Conservation (phyloP, 2,888 invertebrate genomes). For the Dromius quadrimaculatus region DNA sequence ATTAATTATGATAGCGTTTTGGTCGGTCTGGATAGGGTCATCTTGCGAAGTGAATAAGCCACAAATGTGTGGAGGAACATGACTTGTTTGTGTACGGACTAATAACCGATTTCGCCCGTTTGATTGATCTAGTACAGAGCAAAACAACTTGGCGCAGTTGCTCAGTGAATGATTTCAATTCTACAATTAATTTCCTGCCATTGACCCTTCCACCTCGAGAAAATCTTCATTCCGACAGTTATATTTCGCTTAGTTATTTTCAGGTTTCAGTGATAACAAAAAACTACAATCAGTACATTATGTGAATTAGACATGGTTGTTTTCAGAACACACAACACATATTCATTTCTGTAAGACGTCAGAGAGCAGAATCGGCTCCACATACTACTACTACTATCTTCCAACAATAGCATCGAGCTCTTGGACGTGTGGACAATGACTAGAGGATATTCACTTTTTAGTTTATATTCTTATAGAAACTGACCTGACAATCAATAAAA, state of each 20-base stretch:
- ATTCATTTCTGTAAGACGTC: not conserved
- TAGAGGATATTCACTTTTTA: not conserved
- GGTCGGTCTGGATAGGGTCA: no score
- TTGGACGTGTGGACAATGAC: constrained; percentile 1
- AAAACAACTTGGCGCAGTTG: no score
- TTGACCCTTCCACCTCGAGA: no score
- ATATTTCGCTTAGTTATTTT: constrained; percentile 12
- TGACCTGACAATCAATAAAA: not conserved
- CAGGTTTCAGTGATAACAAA: constrained; percentile 1
- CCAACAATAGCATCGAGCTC: not conserved
- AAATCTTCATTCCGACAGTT: not conserved
- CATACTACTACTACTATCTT: not conserved
- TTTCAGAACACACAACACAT: constrained; percentile 1
- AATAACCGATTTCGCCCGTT: no score
- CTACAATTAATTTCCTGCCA: no score
- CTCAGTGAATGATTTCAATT: no score
- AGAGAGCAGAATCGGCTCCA: not conserved
- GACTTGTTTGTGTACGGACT: no score
- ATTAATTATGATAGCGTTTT: constrained; percentile 50
- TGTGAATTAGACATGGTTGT: constrained; percentile 1
- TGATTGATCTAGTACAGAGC: no score
- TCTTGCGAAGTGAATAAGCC: no score
- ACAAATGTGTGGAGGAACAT: no score
- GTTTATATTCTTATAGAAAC: not conserved
- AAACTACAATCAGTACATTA: constrained; percentile 11